Conservation (phyloP, 2,888 invertebrate species). For the Metallyticus violacea region DNA sequence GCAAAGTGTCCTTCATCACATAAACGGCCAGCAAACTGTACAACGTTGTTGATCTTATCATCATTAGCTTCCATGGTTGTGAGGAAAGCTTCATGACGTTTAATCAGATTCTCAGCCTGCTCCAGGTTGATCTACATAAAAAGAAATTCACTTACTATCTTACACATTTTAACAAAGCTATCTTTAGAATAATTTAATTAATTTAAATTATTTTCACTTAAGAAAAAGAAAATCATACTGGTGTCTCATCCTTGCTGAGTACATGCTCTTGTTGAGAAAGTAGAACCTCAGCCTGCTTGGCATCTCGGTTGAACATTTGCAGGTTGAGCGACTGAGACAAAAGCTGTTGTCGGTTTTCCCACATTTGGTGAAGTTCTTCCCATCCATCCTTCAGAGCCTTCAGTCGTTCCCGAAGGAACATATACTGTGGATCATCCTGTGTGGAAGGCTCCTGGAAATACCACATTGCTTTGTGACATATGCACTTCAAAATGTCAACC, state of each 20-base stretch:
- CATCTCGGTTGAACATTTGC: slow-evolving; percentile 94
- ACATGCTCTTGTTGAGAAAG: slow-evolving; percentile 98
- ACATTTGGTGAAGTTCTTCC: slow-evolving; percentile 99
- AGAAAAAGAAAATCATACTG: slow-evolving; percentile 52
- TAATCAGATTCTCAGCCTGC: slow-evolving; percentile 95
- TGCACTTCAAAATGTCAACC: neutral
- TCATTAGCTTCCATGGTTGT: slow-evolving; percentile 99
- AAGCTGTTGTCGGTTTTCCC: slow-evolving; percentile 96
- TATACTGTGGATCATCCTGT: slow-evolving; percentile 97
- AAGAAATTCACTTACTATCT: neutral
- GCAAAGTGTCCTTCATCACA: slow-evolving; percentile 94
- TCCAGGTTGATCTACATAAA: slow-evolving; percentile 70
- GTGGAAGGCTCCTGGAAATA: slow-evolving; percentile 66
- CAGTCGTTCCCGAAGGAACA: slow-evolving; percentile 97
- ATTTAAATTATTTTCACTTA: neutral
- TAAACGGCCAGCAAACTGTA: slow-evolving; percentile 87
- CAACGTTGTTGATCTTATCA: slow-evolving; percentile 96
- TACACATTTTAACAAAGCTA: neutral
- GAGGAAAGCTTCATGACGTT: slow-evolving; percentile 97
- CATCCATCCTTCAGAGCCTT: slow-evolving; percentile 98
- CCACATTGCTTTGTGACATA: neutral
- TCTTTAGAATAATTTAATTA: neutral
- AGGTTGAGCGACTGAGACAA: slow-evolving; percentile 92
- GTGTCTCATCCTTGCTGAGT: slow-evolving; percentile 94
- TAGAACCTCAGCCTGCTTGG: slow-evolving; percentile 95